phyloP scores from a whole-genome alignment of 2,113 vertebrate genomes.

The Dolichallabes microphthalmus region DNA sequence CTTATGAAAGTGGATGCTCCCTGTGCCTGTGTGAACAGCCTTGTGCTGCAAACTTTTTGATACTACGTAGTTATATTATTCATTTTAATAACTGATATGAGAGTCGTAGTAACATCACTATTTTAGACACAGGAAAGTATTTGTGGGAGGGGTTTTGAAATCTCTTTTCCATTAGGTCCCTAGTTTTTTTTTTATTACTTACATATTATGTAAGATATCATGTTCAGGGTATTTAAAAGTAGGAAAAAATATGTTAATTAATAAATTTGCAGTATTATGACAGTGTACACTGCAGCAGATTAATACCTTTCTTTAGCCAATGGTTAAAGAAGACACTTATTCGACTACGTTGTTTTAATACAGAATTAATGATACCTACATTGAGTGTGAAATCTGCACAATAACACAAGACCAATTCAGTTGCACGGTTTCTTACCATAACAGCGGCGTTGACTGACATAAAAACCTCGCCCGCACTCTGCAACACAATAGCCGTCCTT shows the following conservation, averaged over 20 bases:
- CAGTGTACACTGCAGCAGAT: background rate
- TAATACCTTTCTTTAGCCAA: background rate
- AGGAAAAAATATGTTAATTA: background rate
- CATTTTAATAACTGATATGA: too few species aligned
- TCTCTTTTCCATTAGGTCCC: background rate
- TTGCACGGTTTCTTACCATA: constrained; percentile 68
- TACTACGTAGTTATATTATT: too few species aligned
- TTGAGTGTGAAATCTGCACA: background rate
- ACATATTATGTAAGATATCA: background rate
- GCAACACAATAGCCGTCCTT: constrained; percentile 74
- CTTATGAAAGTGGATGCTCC: too few species aligned
- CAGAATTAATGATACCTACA: background rate
- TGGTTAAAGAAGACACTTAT: background rate
- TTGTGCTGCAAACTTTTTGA: too few species aligned
- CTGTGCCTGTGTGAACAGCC: too few species aligned
- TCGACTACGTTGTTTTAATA: background rate
- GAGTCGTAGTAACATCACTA: too few species aligned
- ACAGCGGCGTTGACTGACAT: constrained; percentile 75
- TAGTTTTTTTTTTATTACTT: background rate
- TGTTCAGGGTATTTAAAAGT: background rate
- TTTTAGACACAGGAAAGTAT: background rate
- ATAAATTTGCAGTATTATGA: background rate
- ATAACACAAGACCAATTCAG: background rate
- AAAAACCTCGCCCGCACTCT: constrained; percentile 77
- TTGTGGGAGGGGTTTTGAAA: background rate